Evolutionary conservation across 2,797 vertebrate genomes (phyloP).

Genomic region (Halcyon leucocephala): DNA sequence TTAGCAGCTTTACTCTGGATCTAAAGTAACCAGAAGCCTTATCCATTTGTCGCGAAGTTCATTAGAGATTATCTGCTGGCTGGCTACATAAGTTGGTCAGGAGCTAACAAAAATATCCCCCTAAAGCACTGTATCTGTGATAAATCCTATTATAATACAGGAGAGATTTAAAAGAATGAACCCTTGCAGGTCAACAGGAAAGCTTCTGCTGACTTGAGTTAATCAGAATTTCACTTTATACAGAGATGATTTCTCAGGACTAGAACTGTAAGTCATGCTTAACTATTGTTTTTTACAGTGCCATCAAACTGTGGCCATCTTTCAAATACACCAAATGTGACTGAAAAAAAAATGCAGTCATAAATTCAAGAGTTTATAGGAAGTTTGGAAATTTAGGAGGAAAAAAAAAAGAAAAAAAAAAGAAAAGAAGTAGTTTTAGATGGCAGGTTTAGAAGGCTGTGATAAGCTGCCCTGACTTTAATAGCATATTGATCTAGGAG

Average conservation of each 20-base stretch:
- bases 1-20: neutral
- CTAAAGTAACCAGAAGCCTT: neutral
- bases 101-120: constrained; percentile 40
- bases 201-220: constrained; percentile 10
- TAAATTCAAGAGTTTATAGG: constrained; percentile 54
- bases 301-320: constrained; percentile 1
- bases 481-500: constrained; percentile 38
- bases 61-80: neutral
- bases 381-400: constrained; percentile 30
- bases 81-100: neutral
- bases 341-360: constrained; percentile 5
- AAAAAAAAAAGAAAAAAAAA: neutral
- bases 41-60: neutral
- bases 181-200: neutral
- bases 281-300: constrained; percentile 25
- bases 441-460: constrained; percentile 15
- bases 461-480: constrained; percentile 45
- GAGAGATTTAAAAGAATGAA: neutral
- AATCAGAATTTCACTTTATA: neutral
- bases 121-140: constrained; percentile 18
- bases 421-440: neutral
- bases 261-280: neutral
- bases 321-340: neutral
- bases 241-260: constrained; percentile 6
- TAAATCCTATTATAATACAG: constrained; percentile 33